A percentile compares a stretch with the other conserved stretches of the same genome.
Conservation (phyloP, 2,888 invertebrate species). For the Bellardia pandia region DNA sequence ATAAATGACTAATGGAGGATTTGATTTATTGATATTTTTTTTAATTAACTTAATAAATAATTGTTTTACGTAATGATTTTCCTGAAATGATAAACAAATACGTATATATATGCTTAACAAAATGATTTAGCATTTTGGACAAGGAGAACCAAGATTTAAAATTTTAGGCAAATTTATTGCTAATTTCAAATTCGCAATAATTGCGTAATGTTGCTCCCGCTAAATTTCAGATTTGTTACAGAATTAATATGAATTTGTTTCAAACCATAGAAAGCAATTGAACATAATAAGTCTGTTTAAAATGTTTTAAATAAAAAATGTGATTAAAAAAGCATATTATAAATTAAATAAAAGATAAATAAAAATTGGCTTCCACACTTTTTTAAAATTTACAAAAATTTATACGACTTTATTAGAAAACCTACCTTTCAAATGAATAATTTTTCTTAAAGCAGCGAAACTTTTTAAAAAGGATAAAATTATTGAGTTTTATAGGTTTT, state of each 20-base stretch:
- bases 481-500: slow-evolving; percentile 38
- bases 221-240: too few species aligned
- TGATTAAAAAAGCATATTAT: slow-evolving; percentile 49
- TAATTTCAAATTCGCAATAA: too few species aligned
- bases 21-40: slow-evolving; percentile 77
- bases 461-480: slow-evolving; percentile 39
- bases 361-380: slow-evolving; percentile 54
- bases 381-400: slow-evolving; percentile 6
- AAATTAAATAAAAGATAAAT: not conserved
- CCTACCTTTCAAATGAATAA: slow-evolving; percentile 39
- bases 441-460: slow-evolving; percentile 69
- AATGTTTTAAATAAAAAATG: slow-evolving; percentile 39
- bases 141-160: not conserved
- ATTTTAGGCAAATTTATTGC: too few species aligned
- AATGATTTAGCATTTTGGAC: not conserved
- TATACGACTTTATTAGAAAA: not conserved
- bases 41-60: slow-evolving; percentile 63
- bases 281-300: not conserved
- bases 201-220: too few species aligned
- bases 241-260: too few species aligned
- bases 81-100: not conserved
- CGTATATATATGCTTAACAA: slow-evolving; percentile 17
- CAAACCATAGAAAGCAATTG: too few species aligned
- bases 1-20: slow-evolving; percentile 84
- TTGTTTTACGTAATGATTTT: slow-evolving; percentile 64